Evolutionary conservation across 2,797 vertebrate species (phyloP).

Genomic region (Hippoglossus hippoglossus): DNA sequence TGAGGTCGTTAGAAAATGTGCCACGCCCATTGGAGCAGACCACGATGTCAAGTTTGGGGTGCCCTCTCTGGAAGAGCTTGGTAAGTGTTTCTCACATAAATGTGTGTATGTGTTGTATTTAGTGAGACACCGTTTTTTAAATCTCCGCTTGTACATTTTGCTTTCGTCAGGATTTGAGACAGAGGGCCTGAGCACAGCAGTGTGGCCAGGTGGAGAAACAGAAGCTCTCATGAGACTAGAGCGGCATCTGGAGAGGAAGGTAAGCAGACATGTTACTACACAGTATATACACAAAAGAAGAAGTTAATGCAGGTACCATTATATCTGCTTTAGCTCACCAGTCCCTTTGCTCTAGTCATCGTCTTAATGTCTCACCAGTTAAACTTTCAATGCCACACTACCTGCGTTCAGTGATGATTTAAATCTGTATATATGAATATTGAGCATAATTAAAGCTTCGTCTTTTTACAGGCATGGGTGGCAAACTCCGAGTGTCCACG

Average conservation of each 20-base stretch:
- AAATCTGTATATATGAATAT: too few relatives aligned
- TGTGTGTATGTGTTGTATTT: neutral
- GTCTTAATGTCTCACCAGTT: too few relatives aligned
- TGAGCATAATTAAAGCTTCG: neutral
- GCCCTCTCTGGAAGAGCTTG: constrained; percentile 94
- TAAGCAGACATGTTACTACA: constrained; percentile 49
- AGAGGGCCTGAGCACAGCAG: constrained; percentile 90
- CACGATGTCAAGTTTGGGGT: constrained; percentile 96
- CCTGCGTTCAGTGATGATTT: too few relatives aligned
- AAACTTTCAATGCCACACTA: too few relatives aligned
- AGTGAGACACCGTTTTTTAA: neutral
- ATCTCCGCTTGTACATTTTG: neutral
- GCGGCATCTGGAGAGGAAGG: constrained; percentile 95
- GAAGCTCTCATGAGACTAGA: constrained; percentile 94
- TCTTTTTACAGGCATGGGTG: constrained; percentile 90
- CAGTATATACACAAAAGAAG: neutral
- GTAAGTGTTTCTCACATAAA: constrained; percentile 68
- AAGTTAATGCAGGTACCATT: neutral
- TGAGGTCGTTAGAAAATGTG: constrained; percentile 87
- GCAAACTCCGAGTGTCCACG: constrained; percentile 95
- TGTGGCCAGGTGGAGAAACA: constrained; percentile 96
- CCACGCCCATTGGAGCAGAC: constrained; percentile 89
- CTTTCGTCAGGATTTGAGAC: constrained; percentile 91
- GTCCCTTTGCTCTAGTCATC: too few relatives aligned
- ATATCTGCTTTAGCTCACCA: too few relatives aligned